Evolutionary conservation across 2,888 invertebrate genomes (phyloP), one percentile per base, ranked within the genome.

Genomic region (Drosophila neonasuta): DNA sequence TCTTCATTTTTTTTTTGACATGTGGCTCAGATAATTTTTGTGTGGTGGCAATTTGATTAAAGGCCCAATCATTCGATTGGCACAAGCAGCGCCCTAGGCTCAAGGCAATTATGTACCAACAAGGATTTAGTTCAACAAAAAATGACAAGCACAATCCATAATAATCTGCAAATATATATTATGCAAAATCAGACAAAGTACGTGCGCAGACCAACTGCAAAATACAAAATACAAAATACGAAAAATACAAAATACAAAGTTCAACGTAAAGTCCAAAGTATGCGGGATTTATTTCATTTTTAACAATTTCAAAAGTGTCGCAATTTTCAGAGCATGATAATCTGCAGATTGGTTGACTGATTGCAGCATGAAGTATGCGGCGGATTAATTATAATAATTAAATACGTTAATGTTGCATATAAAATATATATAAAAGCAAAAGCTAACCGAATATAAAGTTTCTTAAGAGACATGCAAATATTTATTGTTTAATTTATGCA

Each of bases 11-110:
- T 32, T 58, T 48, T 73, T 68, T 77, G 80, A 77, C 80, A 77
- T 69, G 79, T 70, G 80, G 58, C 62, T 71, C 56, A 66, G 74
- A 87, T 80, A 73, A 71, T 72, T 46, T 63, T 56, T 68, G 60
- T 57, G 58, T 56, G 71, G 46, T 51, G 68, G 71, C 75, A 59
- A 78, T 76, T 82, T 68, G 67, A 79, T 87, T 76, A 85, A 71
- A 64, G 64, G 61, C 69, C 57, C 54, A 63, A 64, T 74, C 74
- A 77, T 44, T 68, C 74, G 68, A 57, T 30, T 59, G 52, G 29
- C 41, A 39, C 41, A 39, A 32, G 32, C 36, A 56, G 56, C 56
- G 34, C 57, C 55, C 46, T 11, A 42, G 63, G 74, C 74, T 30
- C 41, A 20, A 36, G 57, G 63, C 60, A 77, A 77, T 74, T 77